Evolutionary conservation across 2,113 vertebrate genomes (phyloP).

Genomic region (Siniperca knerii): DNA sequence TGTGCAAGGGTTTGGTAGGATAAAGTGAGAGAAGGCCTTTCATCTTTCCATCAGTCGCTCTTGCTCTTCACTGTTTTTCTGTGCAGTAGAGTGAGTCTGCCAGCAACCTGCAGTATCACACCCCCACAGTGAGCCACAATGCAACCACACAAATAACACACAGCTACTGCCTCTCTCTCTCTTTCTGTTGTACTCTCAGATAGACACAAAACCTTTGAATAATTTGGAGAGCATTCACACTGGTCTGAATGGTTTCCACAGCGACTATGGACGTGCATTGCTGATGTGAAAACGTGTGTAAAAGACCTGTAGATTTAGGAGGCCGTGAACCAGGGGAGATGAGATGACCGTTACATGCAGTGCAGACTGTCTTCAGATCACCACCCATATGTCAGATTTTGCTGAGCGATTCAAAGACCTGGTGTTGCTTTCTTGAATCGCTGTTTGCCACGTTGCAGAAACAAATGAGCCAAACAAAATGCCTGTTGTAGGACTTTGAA

Average conservation of each 20-base stretch:
- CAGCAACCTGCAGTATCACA: conserved; percentile 78
- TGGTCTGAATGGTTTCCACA: conserved; percentile 74
- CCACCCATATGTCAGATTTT: conserved; percentile 7
- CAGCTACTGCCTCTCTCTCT: conserved; percentile 39
- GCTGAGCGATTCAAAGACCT: neutral
- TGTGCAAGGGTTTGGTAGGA: neutral
- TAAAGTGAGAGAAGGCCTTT: conserved; percentile 21
- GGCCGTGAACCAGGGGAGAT: conserved; percentile 25
- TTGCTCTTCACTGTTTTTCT: conserved; percentile 44
- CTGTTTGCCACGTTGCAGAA: neutral
- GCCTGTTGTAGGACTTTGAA: neutral
- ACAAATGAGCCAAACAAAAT: neutral
- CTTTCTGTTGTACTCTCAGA: conserved; percentile 46
- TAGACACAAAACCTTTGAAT: conserved; percentile 67
- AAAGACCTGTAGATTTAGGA: conserved; percentile 24
- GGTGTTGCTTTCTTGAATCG: neutral
- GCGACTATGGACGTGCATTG: conserved; percentile 50
- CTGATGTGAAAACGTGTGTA: conserved; percentile 29
- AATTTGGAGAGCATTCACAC: conserved; percentile 59
- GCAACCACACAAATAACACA: conserved; percentile 67
- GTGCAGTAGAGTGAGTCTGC: conserved; percentile 56
- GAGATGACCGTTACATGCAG: neutral
- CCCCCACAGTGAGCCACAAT: conserved; percentile 80
- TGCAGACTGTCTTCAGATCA: neutral
- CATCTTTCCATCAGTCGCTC: conserved; percentile 30